These are phyloP conservation scores for Ataeniobius toweri DNA, from an alignment of 2,797 vertebrate species.

Conservation along the genomic window DNA sequence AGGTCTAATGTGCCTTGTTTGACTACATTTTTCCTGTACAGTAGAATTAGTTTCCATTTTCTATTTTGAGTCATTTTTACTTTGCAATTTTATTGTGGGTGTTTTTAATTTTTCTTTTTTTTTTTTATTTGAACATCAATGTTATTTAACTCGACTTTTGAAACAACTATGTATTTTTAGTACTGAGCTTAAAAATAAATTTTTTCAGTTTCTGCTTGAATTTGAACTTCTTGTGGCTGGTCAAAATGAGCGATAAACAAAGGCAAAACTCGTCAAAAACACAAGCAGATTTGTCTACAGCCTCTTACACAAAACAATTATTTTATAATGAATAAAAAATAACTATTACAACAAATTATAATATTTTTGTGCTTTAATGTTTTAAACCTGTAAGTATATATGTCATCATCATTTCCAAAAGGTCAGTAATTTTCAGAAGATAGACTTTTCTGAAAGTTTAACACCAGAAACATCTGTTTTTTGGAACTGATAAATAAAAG, in stretches of 20 bases:
- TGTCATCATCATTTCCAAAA: not conserved
- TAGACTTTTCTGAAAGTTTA: not conserved
- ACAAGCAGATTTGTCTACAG: not conserved
- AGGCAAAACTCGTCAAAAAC: not conserved
- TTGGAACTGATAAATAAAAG: not conserved
- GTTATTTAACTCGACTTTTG: slow-evolving; percentile 75
- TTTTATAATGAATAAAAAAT: not conserved
- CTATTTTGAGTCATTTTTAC: slow-evolving; percentile 44
- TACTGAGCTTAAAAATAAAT: slow-evolving; percentile 69
- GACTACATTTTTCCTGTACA: slow-evolving; percentile 53
- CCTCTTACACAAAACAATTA: not conserved
- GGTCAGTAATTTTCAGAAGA: not conserved
- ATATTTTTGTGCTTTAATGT: too few species aligned
- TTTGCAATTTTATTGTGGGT: slow-evolving; percentile 43
- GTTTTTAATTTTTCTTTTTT: slow-evolving; percentile 53
- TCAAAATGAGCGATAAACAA: not conserved
- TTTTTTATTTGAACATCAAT: slow-evolving; percentile 43
- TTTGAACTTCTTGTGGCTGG: slow-evolving; percentile 2
- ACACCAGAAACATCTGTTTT: not conserved
- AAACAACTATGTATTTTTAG: slow-evolving; percentile 63
- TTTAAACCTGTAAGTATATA: not conserved
- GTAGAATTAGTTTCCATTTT: slow-evolving; percentile 51
- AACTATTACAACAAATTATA: too few species aligned
- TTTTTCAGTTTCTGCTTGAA: slow-evolving; percentile 54
- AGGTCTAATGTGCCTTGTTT: slow-evolving; percentile 47